Evolutionary conservation across 2,888 invertebrate genomes (phyloP), one percentile per base, ranked within the genome.

Genomic region (Hesperia comma): DNA sequence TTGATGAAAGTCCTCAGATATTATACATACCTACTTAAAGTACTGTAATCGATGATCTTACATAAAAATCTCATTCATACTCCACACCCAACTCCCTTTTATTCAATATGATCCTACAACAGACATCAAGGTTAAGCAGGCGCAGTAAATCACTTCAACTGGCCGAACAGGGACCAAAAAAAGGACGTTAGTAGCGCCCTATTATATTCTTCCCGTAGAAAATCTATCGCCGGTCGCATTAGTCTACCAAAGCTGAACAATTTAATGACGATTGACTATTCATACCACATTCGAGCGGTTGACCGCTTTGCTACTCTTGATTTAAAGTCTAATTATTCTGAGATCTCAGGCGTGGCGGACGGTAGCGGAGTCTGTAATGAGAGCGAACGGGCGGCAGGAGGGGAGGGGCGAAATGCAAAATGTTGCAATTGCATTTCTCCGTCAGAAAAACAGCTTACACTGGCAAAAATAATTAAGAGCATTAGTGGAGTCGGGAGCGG

Each of bases 231-330:
- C 67, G 69, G 68, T 71, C 84, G 83, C 83, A 87, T 90, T 88
- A 88, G 88, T 89, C 88, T 89, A 88, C 86, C 89, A 91, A 88
- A 89, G 88, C 90, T 84, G 89, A 90, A 90, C 89, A 86, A 89
- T 91, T 90, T 90, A 91, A 92, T 92, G 91, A 90, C 88, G 86
- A 90, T 91, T 90, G 90, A 90, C 90, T 91, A 91, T 91, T 92
- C 91, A 91, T 90, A 87, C 87, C 87, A 87, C 87, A 90, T 88
- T 86, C 86, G 84, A 85, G 83, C 81, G 90, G 88, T 85, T 88
- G 90, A 90, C 89, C 91, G 90, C 88, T 85, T 84, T 83, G 84
- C 87, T 87, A 84, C 88, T 87, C 90, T 88, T 90, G 91, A 91
- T 91, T 90, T 91, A 90, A 87, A 88, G 85, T 89, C 86, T 89